phyloP scores from a whole-genome alignment of 2,113 vertebrate genomes.

The Takifugu bimaculatus region DNA sequence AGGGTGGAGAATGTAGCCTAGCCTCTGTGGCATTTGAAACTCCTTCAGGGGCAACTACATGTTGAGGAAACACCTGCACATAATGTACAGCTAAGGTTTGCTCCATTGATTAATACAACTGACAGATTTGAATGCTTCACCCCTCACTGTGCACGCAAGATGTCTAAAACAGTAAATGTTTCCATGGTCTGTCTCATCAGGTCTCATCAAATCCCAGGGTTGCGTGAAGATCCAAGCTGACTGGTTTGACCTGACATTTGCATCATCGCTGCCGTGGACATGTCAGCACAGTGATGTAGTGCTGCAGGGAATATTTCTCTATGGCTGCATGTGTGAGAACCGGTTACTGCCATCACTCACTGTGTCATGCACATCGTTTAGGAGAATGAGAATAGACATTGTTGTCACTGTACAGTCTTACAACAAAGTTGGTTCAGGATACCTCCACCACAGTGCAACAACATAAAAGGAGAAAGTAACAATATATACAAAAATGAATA shows the following conservation, averaged over 20 bases:
- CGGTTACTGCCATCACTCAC: constrained; percentile 48
- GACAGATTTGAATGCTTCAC: constrained; percentile 57
- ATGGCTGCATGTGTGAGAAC: constrained; percentile 48
- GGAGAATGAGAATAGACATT: too few relatives aligned
- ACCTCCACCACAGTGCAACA: too few relatives aligned
- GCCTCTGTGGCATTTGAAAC: constrained; percentile 13
- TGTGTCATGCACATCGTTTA: constrained; percentile 60
- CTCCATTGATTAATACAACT: constrained; percentile 48
- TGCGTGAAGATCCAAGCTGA: constrained; percentile 33
- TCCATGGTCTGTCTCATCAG: constrained; percentile 55
- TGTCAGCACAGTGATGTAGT: constrained; percentile 54
- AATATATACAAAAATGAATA: too few relatives aligned
- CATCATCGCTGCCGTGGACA: constrained; percentile 55
- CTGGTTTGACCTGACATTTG: constrained; percentile 32
- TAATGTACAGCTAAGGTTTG: constrained; percentile 26
- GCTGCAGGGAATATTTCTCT: constrained; percentile 56
- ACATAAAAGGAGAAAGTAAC: too few relatives aligned
- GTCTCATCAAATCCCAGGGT: constrained; percentile 25
- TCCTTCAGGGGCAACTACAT: constrained; percentile 42
- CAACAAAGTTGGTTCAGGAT: too few relatives aligned
- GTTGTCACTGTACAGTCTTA: too few relatives aligned
- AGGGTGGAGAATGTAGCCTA: constrained; percentile 51
- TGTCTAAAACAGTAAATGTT: constrained; percentile 69
- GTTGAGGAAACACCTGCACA: constrained; percentile 80
- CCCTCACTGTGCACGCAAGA: constrained; percentile 31